phyloP scores from a whole-genome alignment of 2,888 invertebrate species.

The Pycnomerus fuliginosus region DNA sequence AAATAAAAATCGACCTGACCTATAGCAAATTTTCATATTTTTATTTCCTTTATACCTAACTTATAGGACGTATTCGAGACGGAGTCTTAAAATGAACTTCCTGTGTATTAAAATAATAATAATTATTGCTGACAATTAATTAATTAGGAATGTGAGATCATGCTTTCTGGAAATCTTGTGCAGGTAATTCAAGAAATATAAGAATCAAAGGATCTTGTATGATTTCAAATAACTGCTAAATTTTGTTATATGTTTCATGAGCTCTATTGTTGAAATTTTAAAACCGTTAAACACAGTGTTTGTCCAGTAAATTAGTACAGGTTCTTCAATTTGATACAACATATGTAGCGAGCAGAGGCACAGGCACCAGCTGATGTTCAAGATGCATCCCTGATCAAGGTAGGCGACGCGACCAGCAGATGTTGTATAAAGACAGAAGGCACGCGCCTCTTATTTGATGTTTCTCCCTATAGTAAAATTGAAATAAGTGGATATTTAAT shows the following conservation, averaged over 20 bases:
- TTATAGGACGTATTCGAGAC: too few relatives aligned
- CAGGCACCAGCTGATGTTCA: conserved; percentile 47
- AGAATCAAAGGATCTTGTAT: too few relatives aligned
- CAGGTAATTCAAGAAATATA: too few relatives aligned
- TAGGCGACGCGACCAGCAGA: conserved; percentile 44
- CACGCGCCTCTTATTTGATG: conserved; percentile 43
- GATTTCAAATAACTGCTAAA: neutral
- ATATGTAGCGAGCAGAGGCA: conserved; percentile 25
- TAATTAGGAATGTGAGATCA: too few relatives aligned
- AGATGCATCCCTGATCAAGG: conserved; percentile 46
- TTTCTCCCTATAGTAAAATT: neutral
- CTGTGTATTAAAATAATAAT: too few relatives aligned
- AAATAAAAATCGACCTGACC: too few relatives aligned
- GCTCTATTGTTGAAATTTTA: conserved; percentile 3
- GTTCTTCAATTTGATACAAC: conserved; percentile 23
- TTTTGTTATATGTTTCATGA: neutral
- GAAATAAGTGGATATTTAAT: too few relatives aligned
- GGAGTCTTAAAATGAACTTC: too few relatives aligned
- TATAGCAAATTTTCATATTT: too few relatives aligned
- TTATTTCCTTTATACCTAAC: too few relatives aligned
- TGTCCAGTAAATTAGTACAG: conserved; percentile 20
- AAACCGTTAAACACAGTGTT: conserved; percentile 20
- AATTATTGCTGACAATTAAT: too few relatives aligned
- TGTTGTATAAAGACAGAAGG: conserved; percentile 50
- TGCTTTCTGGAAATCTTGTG: too few relatives aligned